phyloP scores from a whole-genome alignment of 2,888 invertebrate species.

The Helicoverpa assulta region DNA sequence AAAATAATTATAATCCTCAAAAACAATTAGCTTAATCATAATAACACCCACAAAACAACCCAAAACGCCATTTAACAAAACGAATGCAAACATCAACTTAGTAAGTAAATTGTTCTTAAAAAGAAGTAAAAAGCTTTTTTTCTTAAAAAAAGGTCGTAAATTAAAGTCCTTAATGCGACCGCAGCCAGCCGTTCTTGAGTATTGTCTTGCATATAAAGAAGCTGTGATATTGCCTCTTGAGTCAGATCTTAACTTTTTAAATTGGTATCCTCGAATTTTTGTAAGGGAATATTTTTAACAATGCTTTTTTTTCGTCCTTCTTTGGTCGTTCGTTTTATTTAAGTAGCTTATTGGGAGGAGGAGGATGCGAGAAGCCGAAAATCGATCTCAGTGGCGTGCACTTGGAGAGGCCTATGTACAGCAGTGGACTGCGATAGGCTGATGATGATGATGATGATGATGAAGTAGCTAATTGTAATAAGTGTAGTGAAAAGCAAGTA shows the following conservation, averaged over 20 bases:
- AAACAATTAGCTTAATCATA: neutral
- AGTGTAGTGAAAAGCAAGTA: no score
- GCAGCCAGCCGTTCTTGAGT: conserved; percentile 8
- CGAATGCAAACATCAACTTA: neutral
- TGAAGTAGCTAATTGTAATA: no score
- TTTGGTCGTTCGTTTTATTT: neutral
- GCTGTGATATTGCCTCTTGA: conserved; percentile 22
- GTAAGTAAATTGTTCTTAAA: neutral
- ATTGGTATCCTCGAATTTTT: conserved; percentile 21
- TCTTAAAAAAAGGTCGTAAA: neutral
- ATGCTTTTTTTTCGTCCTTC: neutral
- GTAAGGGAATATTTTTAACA: neutral
- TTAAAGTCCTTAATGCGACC: conserved; percentile 15
- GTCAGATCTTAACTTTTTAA: conserved; percentile 19
- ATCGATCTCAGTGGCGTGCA: no score
- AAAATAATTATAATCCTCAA: neutral
- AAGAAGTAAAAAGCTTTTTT: neutral
- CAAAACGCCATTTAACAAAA: neutral
- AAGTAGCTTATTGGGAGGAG: no score
- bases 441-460: no score
- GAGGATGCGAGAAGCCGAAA: no score
- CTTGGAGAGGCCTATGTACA: no score
- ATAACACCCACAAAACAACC: neutral
- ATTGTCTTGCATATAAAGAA: conserved; percentile 38
- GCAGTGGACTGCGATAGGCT: no score